phyloP scores from a whole-genome alignment of 2,888 invertebrate species.

The Catocala nupta region DNA sequence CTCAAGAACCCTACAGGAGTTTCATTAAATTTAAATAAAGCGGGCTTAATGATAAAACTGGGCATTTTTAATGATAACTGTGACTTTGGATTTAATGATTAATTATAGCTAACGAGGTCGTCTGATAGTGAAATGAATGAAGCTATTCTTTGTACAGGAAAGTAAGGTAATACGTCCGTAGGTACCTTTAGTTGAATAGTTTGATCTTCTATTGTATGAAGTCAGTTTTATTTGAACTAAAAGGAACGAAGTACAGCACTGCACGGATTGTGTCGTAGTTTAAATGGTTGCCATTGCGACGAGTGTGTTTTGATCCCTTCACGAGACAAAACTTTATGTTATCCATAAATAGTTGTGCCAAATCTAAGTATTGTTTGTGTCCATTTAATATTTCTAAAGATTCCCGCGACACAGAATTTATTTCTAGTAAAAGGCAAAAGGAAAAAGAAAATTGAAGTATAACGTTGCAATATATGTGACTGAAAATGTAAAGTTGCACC shows the following conservation, averaged over 20 bases:
- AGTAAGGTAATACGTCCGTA: conserved; percentile 5
- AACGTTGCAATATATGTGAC: too few relatives aligned
- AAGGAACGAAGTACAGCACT: background rate
- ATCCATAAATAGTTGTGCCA: too few relatives aligned
- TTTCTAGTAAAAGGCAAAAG: too few relatives aligned
- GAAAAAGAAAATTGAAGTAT: too few relatives aligned
- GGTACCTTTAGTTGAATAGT: conserved; percentile 16
- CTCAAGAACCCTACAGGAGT: conserved; percentile 5
- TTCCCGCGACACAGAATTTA: too few relatives aligned
- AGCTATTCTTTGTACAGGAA: conserved; percentile 20
- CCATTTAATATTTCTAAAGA: too few relatives aligned
- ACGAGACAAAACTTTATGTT: too few relatives aligned
- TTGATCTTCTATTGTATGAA: conserved; percentile 17
- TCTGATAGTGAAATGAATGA: conserved; percentile 31
- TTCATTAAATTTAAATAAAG: conserved; percentile 43
- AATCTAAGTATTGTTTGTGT: too few relatives aligned
- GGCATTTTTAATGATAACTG: conserved; percentile 37
- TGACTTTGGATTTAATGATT: conserved; percentile 35
- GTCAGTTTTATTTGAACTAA: background rate
- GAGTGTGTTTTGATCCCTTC: too few relatives aligned
- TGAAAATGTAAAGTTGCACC: too few relatives aligned
- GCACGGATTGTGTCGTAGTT: too few relatives aligned
- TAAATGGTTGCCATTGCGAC: too few relatives aligned
- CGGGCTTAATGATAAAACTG: conserved; percentile 22
- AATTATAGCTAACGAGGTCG: conserved; percentile 45